These are phyloP conservation scores for Callyntrura guangdongensis DNA, from an alignment of 2,888 invertebrate genomes.

Conservation along the genomic window DNA sequence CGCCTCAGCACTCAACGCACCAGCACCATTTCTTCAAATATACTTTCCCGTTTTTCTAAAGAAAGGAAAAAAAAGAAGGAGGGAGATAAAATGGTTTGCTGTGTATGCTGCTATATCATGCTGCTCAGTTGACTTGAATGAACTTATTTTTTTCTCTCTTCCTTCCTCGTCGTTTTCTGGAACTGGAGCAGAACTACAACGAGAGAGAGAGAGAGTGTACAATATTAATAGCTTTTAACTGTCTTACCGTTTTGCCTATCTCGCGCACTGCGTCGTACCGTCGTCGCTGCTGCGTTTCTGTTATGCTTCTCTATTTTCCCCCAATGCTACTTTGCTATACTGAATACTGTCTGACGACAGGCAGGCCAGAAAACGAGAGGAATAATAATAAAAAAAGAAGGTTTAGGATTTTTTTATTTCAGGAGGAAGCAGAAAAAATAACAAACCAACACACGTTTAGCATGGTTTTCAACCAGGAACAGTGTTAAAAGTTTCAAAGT, in stretches of 20 bases:
- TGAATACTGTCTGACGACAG: constrained; percentile 19
- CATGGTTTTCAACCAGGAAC: not conserved
- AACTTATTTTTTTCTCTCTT: constrained; percentile 34
- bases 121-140: constrained; percentile 49
- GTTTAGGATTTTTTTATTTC: no score
- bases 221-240: constrained; percentile 70
- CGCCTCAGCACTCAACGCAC: constrained; percentile 6
- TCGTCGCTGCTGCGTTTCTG: not conserved
- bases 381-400: no score
- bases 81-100: no score
- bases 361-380: no score
- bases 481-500: not conserved
- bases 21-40: constrained; percentile 8
- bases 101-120: not conserved
- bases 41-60: not conserved
- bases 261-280: no score
- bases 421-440: constrained; percentile 20
- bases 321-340: no score
- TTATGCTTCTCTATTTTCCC: not conserved
- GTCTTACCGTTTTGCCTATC: constrained; percentile 31
- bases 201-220: no score
- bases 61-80: constrained; percentile 6
- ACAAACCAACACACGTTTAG: not conserved
- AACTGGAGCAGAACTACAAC: constrained; percentile 67
- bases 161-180: no score